A percentile compares a stretch with the other conserved stretches of the same genome.
These are phyloP conservation scores for Zosterops hypoxanthus DNA, from an alignment of 2,113 vertebrate genomes.

Conservation along the genomic window DNA sequence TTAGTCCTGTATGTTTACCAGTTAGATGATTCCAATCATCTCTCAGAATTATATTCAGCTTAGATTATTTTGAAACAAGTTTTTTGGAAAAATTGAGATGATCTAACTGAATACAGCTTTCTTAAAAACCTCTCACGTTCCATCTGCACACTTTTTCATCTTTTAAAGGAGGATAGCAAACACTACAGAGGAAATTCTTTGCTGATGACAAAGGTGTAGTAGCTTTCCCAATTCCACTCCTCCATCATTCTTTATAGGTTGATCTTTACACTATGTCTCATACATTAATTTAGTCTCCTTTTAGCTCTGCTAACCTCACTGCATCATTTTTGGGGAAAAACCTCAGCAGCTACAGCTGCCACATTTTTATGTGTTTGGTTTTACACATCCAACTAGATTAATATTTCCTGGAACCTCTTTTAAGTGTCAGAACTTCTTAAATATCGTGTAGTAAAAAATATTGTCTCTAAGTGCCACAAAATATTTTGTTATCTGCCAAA, in stretches of 20 bases:
- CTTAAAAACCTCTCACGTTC: not conserved
- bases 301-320: not conserved
- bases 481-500: constrained; percentile 37
- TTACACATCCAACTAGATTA: not conserved
- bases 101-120: not conserved
- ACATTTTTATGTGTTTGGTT: not conserved
- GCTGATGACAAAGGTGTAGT: not conserved
- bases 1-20: not conserved
- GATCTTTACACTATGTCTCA: not conserved
- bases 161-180: not conserved
- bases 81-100: not conserved
- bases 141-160: not conserved
- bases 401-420: constrained; percentile 8
- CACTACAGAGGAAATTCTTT: not conserved
- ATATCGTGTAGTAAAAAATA: not conserved
- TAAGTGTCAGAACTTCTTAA: constrained; percentile 1
- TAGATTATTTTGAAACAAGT: not conserved
- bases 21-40: not conserved
- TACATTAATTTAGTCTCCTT: not conserved
- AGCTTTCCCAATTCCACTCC: not conserved
- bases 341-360: not conserved
- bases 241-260: not conserved
- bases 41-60: not conserved
- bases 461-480: not conserved
- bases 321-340: not conserved